These are phyloP conservation scores for Andrena marginata DNA, from an alignment of 2,888 invertebrate genomes.

Conservation along the genomic window DNA sequence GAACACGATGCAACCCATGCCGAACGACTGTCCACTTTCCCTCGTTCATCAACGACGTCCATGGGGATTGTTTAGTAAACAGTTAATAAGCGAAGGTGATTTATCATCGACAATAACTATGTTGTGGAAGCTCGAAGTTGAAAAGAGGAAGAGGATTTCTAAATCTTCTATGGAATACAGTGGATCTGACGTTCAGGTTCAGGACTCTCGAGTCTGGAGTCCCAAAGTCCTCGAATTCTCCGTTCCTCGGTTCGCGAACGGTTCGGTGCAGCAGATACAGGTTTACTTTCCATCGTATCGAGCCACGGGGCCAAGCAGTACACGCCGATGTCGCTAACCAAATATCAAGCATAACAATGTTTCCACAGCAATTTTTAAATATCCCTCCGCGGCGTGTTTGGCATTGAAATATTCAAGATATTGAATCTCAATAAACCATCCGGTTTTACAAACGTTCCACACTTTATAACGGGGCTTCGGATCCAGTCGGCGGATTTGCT, in stretches of 20 bases:
- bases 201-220: too few species aligned
- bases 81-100: too few species aligned
- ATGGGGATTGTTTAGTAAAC: not conserved
- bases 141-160: too few species aligned
- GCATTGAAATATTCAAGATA: not conserved
- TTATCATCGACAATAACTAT: too few species aligned
- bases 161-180: too few species aligned
- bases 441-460: not conserved
- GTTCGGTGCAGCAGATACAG: too few species aligned
- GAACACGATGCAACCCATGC: not conserved
- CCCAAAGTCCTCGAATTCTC: too few species aligned
- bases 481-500: not conserved
- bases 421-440: not conserved
- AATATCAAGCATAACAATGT: not conserved
- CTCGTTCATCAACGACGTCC: not conserved
- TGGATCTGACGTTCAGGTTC: too few species aligned
- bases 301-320: too few species aligned
- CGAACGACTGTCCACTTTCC: not conserved
- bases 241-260: too few species aligned
- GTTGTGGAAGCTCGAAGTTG: too few species aligned
- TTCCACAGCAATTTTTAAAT: conserved; percentile 1
- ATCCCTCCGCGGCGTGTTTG: not conserved
- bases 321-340: not conserved
- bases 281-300: too few species aligned
- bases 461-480: not conserved